Conservation (phyloP, 2,113 vertebrate species). For the Chlamydotis undulata region DNA sequence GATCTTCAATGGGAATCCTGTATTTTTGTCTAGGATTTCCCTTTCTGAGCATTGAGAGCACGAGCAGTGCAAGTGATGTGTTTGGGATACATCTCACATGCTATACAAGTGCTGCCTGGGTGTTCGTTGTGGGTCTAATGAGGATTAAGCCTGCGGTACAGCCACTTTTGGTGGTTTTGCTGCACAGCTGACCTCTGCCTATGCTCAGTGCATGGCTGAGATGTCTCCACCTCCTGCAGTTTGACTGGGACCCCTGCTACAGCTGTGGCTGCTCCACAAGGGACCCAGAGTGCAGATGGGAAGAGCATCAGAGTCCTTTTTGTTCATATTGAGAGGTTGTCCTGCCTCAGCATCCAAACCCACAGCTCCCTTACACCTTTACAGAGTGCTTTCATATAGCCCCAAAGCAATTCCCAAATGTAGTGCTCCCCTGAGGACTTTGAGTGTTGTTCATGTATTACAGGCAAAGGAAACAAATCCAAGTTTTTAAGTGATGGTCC, state of each 20-base stretch:
- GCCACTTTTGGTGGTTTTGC: not conserved
- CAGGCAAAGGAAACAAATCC: not conserved
- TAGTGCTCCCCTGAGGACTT: not conserved
- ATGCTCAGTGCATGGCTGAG: not conserved
- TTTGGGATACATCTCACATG: not conserved
- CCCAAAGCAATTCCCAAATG: not conserved
- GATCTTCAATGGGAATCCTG: not conserved
- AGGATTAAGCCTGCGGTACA: fast-evolving
- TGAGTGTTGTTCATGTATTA: not conserved
- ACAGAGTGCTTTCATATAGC: not conserved
- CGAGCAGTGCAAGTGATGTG: not conserved
- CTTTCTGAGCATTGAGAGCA: not conserved
- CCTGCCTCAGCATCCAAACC: not conserved
- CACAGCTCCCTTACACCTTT: not conserved
- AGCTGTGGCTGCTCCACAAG: not conserved
- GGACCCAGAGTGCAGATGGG: fast-evolving
- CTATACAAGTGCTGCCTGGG: fast-evolving
- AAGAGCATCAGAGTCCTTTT: not conserved
- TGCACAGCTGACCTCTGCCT: not conserved
- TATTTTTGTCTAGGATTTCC: not conserved
- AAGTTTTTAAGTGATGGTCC: not conserved
- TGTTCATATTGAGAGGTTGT: not conserved
- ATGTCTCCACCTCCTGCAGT: not conserved
- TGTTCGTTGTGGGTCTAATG: not conserved
- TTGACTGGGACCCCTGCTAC: not conserved